Evolutionary conservation across 2,888 invertebrate genomes (phyloP).

Genomic region (Apamea epomidion): DNA sequence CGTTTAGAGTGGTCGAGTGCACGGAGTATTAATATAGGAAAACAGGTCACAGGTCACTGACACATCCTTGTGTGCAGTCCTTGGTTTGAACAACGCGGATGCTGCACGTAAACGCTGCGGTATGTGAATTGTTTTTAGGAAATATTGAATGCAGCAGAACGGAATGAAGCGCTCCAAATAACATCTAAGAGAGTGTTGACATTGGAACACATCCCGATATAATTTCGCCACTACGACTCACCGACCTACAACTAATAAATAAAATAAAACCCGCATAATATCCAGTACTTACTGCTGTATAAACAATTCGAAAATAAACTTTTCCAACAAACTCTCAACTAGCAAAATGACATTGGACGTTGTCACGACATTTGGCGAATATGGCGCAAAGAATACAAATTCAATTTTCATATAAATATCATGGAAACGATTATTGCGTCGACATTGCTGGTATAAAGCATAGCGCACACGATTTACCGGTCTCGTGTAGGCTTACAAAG

Average conservation of each 20-base stretch:
- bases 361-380: slow-evolving; percentile 62
- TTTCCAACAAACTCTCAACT: slow-evolving; percentile 30
- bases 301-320: slow-evolving; percentile 61
- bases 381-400: slow-evolving; percentile 63
- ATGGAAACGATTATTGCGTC: slow-evolving; percentile 64
- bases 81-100: slow-evolving; percentile 49
- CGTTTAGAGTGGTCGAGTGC: slow-evolving; percentile 54
- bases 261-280: slow-evolving; percentile 23
- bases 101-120: slow-evolving; percentile 25
- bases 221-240: slow-evolving; percentile 38
- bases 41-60: slow-evolving; percentile 66
- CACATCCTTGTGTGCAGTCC: slow-evolving; percentile 55
- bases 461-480: slow-evolving; percentile 79
- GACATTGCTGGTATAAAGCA: slow-evolving; percentile 75
- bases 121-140: slow-evolving; percentile 36
- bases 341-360: slow-evolving; percentile 57
- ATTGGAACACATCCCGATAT: slow-evolving; percentile 54
- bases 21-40: slow-evolving; percentile 49
- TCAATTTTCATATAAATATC: slow-evolving; percentile 66
- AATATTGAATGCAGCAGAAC: slow-evolving; percentile 18
- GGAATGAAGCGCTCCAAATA: slow-evolving; percentile 24
- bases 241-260: slow-evolving; percentile 47
- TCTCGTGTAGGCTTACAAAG: slow-evolving; percentile 81
- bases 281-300: slow-evolving; percentile 41
- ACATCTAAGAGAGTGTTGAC: slow-evolving; percentile 39